These are phyloP conservation scores for Natator depressus DNA, from an alignment of 2,113 vertebrate genomes.

Conservation along the genomic window DNA sequence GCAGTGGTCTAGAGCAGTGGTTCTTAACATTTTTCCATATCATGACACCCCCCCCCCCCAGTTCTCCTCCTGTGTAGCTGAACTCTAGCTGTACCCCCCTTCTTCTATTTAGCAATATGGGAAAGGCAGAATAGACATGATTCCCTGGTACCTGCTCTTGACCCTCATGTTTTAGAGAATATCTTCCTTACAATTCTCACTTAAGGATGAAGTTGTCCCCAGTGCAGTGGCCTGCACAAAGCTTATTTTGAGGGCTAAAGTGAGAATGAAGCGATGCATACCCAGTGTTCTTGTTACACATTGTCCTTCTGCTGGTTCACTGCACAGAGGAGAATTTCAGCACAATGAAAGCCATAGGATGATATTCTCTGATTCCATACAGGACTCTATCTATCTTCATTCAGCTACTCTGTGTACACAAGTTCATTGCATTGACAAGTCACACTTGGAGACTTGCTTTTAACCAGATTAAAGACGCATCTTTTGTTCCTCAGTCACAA, in stretches of 20 bases:
- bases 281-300: not conserved
- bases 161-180: not conserved
- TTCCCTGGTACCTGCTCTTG: not conserved
- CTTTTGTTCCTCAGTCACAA: not conserved
- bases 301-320: not conserved
- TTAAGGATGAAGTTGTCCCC: not conserved
- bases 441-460: not conserved
- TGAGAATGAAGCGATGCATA: not conserved
- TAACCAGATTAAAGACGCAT: not conserved
- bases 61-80: not conserved
- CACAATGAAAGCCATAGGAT: not conserved
- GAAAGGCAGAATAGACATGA: not conserved
- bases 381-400: not conserved
- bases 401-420: not conserved
- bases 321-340: not conserved
- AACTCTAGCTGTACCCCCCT: not conserved
- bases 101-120: not conserved
- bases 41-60: not conserved
- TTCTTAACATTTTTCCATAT: not conserved
- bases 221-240: not conserved
- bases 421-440: not conserved
- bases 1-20: not conserved
- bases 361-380: not conserved
- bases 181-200: not conserved
- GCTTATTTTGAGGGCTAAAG: not conserved